Base-by-base conservation (phyloP, 2,888 invertebrate species). In the Listrodromus nycthemerus region DNA sequence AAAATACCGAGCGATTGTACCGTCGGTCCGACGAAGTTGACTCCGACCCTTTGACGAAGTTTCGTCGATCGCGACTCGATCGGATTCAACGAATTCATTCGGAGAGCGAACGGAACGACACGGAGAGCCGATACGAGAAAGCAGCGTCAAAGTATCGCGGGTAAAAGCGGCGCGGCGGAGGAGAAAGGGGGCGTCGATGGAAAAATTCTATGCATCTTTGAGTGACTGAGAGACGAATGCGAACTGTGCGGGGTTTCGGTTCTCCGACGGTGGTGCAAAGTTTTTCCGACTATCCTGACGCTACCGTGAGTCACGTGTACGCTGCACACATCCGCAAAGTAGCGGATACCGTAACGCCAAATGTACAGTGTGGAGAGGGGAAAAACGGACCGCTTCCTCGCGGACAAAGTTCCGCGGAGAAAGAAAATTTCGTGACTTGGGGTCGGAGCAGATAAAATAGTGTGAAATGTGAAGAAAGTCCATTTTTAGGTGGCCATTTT, bases 121-220 rank as follows among this genome's bases (percentile, higher is more conserved):
- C 8, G 21, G 33, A 45, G 63, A 37, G 10, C 10, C 30, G 67
- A 71, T 67, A 45, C 66, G 50, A 27, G 41, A 58, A 71, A 76
- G 83, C 73, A 66, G 73, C 66, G 71, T 75, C 76, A 71, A 81
- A 75, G 75, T 75, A 82, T 86, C 80, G 78, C 63, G 41, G 3
- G 41, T 41, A 41, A 41, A 41, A 41, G 16, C 13, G 65, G 65
- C 66, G 83, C 45, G 80, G 77, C 69, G 81, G 84, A 77, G 83
- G 78, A 75, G 70, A 79, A 83, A 75, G 84, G 78, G 78, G 63
- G 48, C 79, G 75, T 73, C 74, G 81, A 85, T 82, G 80, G 86
- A 86, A 87, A 87, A 87, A 86, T 87, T 84, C 85, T 87, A 87
- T 87, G 87, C 85, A 86, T 87, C 85, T 73, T 80, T 87, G 86